Percentiles rank a stretch among this genome's conserved stretches.
These are phyloP conservation scores for Bufo bufo DNA, from an alignment of 2,113 vertebrate genomes.

Conservation along the genomic window DNA sequence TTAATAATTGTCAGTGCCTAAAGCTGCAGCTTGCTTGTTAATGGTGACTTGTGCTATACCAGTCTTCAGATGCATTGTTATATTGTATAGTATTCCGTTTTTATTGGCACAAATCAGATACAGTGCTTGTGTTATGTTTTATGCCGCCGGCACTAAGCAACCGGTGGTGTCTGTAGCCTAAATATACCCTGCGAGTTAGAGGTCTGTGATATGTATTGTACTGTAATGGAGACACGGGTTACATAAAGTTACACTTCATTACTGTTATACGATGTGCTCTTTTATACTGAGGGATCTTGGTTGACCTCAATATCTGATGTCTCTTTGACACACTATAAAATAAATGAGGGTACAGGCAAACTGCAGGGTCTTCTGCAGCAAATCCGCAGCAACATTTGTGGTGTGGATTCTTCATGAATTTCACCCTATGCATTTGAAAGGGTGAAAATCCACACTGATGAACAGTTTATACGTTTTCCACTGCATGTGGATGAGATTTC, in stretches of 20 bases:
- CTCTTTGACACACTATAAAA: not conserved
- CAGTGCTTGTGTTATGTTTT: not conserved
- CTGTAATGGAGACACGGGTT: not conserved
- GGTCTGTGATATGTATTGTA: not conserved
- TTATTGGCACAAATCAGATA: not conserved
- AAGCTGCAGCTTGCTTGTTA: no score
- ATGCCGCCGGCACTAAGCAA: slow-evolving; percentile 17
- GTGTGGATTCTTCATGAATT: no score
- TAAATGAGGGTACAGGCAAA: no score
- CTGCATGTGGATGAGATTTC: no score
- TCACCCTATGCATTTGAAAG: no score
- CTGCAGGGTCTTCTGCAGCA: no score
- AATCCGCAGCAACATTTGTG: no score
- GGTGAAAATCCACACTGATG: no score
- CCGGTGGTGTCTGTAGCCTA: slow-evolving; percentile 16
- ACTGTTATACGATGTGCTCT: not conserved
- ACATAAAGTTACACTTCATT: not conserved
- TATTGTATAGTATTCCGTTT: not conserved
- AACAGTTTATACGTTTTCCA: no score
- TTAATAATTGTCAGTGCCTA: not conserved
- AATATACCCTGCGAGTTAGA: slow-evolving; percentile 30
- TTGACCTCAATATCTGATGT: not conserved
- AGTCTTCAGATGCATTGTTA: not conserved
- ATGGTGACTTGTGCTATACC: not conserved
- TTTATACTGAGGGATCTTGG: not conserved